These are phyloP conservation scores for Austrolebias charrua DNA, from an alignment of 2,797 vertebrate species.

Conservation along the genomic window DNA sequence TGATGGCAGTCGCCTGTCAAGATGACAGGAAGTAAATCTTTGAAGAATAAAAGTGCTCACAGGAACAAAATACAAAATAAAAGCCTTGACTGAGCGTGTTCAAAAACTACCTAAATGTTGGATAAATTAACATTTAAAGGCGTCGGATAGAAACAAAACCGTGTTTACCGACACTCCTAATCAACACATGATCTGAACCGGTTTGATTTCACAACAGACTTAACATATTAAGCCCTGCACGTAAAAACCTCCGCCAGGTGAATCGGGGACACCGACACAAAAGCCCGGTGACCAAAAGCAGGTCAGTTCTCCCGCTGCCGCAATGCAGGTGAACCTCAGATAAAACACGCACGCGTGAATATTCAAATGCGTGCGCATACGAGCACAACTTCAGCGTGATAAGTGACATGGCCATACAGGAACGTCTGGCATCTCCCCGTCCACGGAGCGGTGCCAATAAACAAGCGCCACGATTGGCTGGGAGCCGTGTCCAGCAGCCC, in stretches of 20 bases:
- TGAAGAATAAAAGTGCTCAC: no score
- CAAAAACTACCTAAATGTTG: no score
- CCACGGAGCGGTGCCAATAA: slow-evolving; percentile 44
- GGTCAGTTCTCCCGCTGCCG: slow-evolving; percentile 53
- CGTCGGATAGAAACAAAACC: background rate
- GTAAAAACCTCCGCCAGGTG: slow-evolving; percentile 38
- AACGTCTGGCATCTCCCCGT: slow-evolving; percentile 43
- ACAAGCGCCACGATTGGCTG: slow-evolving; percentile 59
- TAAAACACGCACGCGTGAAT: background rate
- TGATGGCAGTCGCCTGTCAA: no score
- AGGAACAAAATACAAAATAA: no score
- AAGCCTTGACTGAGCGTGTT: no score
- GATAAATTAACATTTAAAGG: no score
- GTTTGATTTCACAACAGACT: background rate
- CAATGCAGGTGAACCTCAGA: slow-evolving; percentile 55
- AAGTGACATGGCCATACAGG: slow-evolving; percentile 28
- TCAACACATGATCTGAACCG: background rate
- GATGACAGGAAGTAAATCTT: no score
- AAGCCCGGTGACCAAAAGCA: slow-evolving; percentile 39
- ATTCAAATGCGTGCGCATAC: slow-evolving; percentile 11
- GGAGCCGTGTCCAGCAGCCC: slow-evolving; percentile 48
- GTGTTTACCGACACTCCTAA: slow-evolving; percentile 1
- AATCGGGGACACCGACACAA: slow-evolving; percentile 55
- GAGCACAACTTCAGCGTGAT: slow-evolving; percentile 11
- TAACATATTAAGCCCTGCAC: background rate